phyloP scores from a whole-genome alignment of 2,113 vertebrate species.

The Leucosticte australis region DNA sequence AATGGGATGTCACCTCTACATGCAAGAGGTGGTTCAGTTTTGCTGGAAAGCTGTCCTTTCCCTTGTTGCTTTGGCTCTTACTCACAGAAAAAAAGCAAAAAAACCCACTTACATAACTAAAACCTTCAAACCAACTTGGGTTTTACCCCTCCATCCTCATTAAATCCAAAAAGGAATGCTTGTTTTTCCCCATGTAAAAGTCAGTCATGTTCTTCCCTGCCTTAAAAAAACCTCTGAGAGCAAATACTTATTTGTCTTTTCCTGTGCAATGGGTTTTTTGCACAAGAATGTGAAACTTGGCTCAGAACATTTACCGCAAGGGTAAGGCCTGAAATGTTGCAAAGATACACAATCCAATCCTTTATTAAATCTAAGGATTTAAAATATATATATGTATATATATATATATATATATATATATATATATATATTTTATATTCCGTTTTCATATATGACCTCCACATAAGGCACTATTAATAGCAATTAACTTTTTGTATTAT shows the following conservation, averaged over 20 bases:
- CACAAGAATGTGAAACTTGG: neutral
- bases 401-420: neutral
- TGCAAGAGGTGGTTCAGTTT: neutral
- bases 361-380: neutral
- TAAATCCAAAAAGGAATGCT: neutral
- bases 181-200: accelerated
- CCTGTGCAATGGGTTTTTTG: neutral
- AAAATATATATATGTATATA: neutral
- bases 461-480: conserved; percentile 38
- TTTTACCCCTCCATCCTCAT: neutral
- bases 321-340: neutral
- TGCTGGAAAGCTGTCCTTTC: neutral
- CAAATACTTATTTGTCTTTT: neutral
- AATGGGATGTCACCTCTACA: neutral
- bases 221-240: neutral
- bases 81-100: neutral
- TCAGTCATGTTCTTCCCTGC: neutral
- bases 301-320: neutral
- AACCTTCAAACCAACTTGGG: neutral
- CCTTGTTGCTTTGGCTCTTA: neutral
- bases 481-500: conserved; percentile 53
- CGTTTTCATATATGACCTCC: conserved; percentile 22
- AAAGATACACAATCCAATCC: neutral
- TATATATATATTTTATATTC: neutral
- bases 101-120: neutral